Evolutionary conservation across 1,140 invertebrate genomes (phyloP).

Genomic region (Plectrocnemia conspersa): DNA sequence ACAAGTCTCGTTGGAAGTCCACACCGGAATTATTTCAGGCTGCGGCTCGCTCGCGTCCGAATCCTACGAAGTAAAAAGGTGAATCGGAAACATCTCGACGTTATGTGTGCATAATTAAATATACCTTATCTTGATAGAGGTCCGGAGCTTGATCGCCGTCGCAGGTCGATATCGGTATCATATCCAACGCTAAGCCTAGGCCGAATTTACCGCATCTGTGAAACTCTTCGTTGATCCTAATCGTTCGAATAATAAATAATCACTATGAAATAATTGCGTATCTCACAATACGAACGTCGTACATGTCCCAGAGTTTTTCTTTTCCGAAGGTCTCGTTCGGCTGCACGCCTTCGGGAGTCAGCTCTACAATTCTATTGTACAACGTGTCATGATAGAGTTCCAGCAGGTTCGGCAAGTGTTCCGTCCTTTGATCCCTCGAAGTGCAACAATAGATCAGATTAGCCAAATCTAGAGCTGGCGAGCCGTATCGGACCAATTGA

Average conservation of each 20-base stretch:
- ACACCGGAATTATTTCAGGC: conserved; percentile 42
- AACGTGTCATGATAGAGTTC: conserved; percentile 56
- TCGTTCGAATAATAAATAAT: conserved; percentile 10
- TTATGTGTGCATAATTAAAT: conserved; percentile 3
- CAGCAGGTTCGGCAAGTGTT: conserved; percentile 55
- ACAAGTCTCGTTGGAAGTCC: conserved; percentile 52
- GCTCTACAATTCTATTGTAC: conserved; percentile 45
- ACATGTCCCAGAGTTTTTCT: conserved; percentile 56
- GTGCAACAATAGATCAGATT: conserved; percentile 65
- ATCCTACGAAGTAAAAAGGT: conserved; percentile 41
- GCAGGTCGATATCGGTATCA: conserved; percentile 67
- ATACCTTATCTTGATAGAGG: conserved; percentile 55
- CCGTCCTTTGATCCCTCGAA: conserved; percentile 53
- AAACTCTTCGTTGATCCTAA: conserved; percentile 60
- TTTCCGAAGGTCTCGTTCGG: conserved; percentile 44
- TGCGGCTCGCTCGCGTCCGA: conserved; percentile 35
- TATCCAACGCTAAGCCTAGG: conserved; percentile 63
- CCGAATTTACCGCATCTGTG: conserved; percentile 61
- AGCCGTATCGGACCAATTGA: conserved; percentile 63
- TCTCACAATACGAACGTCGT: conserved; percentile 38
- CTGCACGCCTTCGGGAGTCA: conserved; percentile 47
- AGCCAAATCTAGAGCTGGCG: conserved; percentile 62
- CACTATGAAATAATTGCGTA: background rate
- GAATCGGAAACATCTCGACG: conserved; percentile 39
- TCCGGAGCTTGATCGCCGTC: conserved; percentile 66